Base-by-base conservation (phyloP, 2,888 invertebrate genomes). In the Busseola fusca region DNA sequence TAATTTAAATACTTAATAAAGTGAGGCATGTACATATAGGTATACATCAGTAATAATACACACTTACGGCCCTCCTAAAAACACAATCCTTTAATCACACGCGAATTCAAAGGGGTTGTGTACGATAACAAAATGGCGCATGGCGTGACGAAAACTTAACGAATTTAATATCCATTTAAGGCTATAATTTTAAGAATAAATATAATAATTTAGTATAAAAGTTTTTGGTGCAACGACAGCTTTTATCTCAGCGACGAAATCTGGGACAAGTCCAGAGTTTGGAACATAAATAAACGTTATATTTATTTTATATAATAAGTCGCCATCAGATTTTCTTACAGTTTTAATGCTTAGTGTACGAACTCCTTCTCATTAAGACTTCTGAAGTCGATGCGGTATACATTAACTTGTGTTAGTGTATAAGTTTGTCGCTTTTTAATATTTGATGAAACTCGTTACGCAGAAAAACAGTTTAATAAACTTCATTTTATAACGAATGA, bases 291-390 rank as follows among this genome's bases (percentile, higher is more conserved):
- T 91, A 91, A 90, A 85, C 87, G 86, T 40, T 54, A 70, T 75
- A 82, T 75, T 82, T 88, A 90, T 89, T 88, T 90, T 89, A 85
- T 87, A 87, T 87, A 86, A 89, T 88, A 87, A 89, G 88, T 88
- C 87, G 82, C 88, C 85, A 82, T 82, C 78, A 86, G 87, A 89
- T 89, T 91, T 87, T 84, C 84, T 74, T 80, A 73, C 86, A 88
- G 42, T 74, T 82, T n/a, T 84, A 70, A 80, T 64, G 56, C 52
- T 67, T 52, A 64, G 25, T 45, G 18, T 45, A 45, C 50, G 42
- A 76, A 45, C 18, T 71, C 16, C 34, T 56, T 50, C 66, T 76
- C 42, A 57, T 76, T 60, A 81, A 65, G 45, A 74, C 37, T 68
- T 73, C 50, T 60, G 14, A 27, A 80, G 37, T 57, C 40, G 40